These are phyloP conservation scores for Drosophila nigritarsus DNA, from an alignment of 2,888 invertebrate genomes.

Conservation along the genomic window DNA sequence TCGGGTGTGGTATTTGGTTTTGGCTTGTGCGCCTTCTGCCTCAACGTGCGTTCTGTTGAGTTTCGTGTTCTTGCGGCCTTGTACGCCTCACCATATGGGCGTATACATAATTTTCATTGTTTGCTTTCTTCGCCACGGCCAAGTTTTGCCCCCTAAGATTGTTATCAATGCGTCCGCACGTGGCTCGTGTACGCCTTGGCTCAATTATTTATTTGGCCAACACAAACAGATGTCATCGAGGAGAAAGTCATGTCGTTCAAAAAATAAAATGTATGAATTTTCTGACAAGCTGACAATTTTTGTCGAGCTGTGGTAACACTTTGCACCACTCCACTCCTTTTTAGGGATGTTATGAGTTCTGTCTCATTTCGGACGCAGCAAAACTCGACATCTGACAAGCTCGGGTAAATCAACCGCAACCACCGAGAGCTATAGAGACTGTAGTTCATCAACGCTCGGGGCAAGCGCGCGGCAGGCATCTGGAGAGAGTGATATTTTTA, in stretches of 20 bases:
- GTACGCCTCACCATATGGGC: conserved; percentile 32
- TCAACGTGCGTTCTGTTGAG: conserved; percentile 4
- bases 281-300: conserved; percentile 13
- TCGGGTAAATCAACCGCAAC: conserved; percentile 25
- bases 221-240: conserved; percentile 34
- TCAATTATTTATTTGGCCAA: conserved; percentile 59
- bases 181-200: conserved; percentile 22
- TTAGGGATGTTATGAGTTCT: not conserved
- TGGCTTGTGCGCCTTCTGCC: not conserved
- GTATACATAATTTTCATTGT: conserved; percentile 65
- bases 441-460: conserved; percentile 57
- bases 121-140: conserved; percentile 28
- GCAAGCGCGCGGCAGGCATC: conserved; percentile 48
- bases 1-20: conserved; percentile 4
- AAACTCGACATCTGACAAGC: conserved; percentile 15
- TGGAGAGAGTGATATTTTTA: conserved; percentile 67
- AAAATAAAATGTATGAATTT: not conserved
- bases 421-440: conserved; percentile 13
- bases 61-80: conserved; percentile 29
- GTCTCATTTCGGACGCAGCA: conserved; percentile 10
- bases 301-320: conserved; percentile 14
- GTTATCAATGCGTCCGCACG: conserved; percentile 44
- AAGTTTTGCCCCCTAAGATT: conserved; percentile 28
- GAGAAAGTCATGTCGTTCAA: conserved; percentile 10
- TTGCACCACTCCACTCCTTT: not conserved